Evolutionary conservation across 1,140 invertebrate genomes (phyloP).

Genomic region (Dendroctonus ponderosae): DNA sequence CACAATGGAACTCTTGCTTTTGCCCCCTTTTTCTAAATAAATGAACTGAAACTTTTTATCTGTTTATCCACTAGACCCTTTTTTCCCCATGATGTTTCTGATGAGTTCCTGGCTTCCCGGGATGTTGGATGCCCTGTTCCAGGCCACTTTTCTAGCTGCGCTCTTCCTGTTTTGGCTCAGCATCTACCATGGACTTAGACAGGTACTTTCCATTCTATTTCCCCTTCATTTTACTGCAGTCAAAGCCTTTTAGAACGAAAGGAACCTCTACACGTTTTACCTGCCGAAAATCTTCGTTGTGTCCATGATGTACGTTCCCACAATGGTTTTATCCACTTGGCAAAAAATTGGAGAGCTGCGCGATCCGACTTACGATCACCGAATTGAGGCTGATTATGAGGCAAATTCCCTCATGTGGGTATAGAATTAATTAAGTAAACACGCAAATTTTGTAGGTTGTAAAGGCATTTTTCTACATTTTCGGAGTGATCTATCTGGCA

Average conservation of each 20-base stretch:
- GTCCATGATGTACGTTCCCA: slow-evolving; percentile 82
- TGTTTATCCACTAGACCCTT: slow-evolving; percentile 68
- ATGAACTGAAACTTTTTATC: slow-evolving; percentile 33
- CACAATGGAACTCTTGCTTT: too few relatives aligned
- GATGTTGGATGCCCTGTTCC: slow-evolving; percentile 85
- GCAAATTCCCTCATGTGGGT: slow-evolving; percentile 58
- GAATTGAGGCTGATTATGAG: slow-evolving; percentile 83
- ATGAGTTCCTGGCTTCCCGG: slow-evolving; percentile 88
- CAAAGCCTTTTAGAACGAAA: slow-evolving; percentile 71
- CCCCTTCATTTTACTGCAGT: slow-evolving; percentile 7
- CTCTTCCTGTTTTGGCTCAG: slow-evolving; percentile 93
- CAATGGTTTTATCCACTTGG: slow-evolving; percentile 83
- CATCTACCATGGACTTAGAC: slow-evolving; percentile 90
- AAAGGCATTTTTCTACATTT: slow-evolving; percentile 85
- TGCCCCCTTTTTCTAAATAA: background rate
- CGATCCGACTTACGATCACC: slow-evolving; percentile 92
- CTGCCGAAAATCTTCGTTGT: slow-evolving; percentile 87
- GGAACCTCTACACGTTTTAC: slow-evolving; percentile 84
- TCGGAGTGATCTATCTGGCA: slow-evolving; percentile 79
- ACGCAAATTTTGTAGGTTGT: slow-evolving; percentile 63
- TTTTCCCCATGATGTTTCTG: slow-evolving; percentile 89
- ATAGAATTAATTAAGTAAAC: background rate
- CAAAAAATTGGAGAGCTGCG: slow-evolving; percentile 84
- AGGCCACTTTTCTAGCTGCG: slow-evolving; percentile 84
- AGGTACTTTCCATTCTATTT: slow-evolving; percentile 62